A percentile compares a stretch with the other conserved stretches of the same genome.
These are phyloP conservation scores for Frankliniella intonsa DNA, from an alignment of 2,888 invertebrate species.

Conservation along the genomic window DNA sequence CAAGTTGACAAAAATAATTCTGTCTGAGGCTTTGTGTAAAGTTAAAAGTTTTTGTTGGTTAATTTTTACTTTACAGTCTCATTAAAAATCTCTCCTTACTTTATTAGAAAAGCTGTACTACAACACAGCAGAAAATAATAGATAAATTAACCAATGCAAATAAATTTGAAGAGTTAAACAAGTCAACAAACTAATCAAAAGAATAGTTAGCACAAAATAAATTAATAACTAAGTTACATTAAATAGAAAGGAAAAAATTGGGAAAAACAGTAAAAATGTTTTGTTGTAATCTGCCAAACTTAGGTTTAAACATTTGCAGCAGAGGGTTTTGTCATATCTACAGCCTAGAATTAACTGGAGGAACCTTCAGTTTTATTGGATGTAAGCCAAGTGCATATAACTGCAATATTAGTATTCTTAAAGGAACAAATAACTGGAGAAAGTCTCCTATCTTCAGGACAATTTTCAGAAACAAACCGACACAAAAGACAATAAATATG, in stretches of 20 bases:
- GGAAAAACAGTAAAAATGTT: neutral
- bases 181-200: neutral
- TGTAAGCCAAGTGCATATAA: neutral
- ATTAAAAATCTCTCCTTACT: no score
- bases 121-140: no score
- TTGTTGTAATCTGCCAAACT: neutral
- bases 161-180: neutral
- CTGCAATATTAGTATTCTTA: neutral
- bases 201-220: neutral
- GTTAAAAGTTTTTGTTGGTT: no score
- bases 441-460: neutral
- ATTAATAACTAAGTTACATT: neutral
- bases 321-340: no score
- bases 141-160: neutral
- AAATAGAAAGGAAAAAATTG: neutral
- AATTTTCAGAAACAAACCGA: neutral
- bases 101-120: no score
- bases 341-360: no score
- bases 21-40: no score
- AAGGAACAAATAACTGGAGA: neutral
- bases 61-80: no score
- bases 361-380: no score
- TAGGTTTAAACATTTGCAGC: neutral
- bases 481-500: neutral
- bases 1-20: neutral